phyloP scores from a whole-genome alignment of 92 coral and sea anemone species.

The Parazoanthus atlanticus region DNA sequence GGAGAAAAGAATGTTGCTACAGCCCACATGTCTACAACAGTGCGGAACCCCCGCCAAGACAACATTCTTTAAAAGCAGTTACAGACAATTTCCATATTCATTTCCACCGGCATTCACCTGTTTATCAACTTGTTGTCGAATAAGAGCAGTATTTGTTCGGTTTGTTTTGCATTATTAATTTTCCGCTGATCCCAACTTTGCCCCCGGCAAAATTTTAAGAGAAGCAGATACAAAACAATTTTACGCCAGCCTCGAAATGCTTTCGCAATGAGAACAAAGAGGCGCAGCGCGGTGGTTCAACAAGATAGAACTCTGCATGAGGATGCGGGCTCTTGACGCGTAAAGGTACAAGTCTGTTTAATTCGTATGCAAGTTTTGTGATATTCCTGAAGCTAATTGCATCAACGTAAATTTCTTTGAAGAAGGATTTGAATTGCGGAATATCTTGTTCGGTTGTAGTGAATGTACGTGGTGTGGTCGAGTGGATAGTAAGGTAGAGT shows the following conservation, averaged over 20 bases:
- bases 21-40: constrained; percentile 14
- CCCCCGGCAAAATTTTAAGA: constrained; percentile 10
- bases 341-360: not conserved
- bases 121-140: constrained; percentile 9
- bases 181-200: constrained; percentile 7
- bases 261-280: constrained; percentile 23
- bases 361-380: not conserved
- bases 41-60: constrained; percentile 20
- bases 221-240: constrained; percentile 5
- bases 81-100: constrained; percentile 38
- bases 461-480: not conserved
- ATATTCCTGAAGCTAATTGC: not conserved
- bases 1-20: not conserved
- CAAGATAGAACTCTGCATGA: constrained; percentile 3
- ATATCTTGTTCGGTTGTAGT: not conserved
- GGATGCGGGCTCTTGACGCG: constrained; percentile 16
- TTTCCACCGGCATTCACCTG: constrained; percentile 18
- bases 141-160: constrained; percentile 14
- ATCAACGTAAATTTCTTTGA: not conserved
- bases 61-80: not conserved
- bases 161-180: constrained; percentile 27
- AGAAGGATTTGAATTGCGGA: not conserved
- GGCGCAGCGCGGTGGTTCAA: not conserved
- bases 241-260: constrained; percentile 23
- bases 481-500: not conserved